Conservation (phyloP, 2,888 invertebrate species). For the Nemotelus nigrinus region DNA sequence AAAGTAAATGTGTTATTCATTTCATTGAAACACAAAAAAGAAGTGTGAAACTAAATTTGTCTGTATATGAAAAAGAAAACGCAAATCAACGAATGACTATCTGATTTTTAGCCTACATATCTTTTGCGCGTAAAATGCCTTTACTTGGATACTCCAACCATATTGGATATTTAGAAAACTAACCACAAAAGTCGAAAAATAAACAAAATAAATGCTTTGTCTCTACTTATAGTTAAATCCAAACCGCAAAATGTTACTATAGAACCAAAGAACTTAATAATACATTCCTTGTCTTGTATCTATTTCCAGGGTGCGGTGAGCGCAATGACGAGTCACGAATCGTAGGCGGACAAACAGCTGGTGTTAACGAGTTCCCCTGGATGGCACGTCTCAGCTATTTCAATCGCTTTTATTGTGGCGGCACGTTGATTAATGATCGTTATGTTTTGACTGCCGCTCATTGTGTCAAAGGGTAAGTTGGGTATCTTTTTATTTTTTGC, state of each 20-base stretch:
- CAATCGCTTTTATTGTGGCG: conserved; percentile 90
- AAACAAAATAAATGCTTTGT: no score
- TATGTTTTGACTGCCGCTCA: conserved; percentile 90
- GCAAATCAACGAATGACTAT: no score
- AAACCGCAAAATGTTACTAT: background rate
- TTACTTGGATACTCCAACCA: no score
- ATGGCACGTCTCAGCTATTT: conserved; percentile 87
- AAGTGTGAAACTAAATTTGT: no score
- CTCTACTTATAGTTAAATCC: no score
- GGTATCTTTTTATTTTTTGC: background rate
- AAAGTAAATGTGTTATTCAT: no score
- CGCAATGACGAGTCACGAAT: conserved; percentile 84
- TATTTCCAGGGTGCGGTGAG: conserved; percentile 78
- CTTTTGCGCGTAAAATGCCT: no score
- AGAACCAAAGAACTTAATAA: background rate
- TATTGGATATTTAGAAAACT: no score
- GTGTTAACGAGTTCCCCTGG: conserved; percentile 87
- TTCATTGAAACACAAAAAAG: no score
- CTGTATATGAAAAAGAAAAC: no score
- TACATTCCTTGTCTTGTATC: conserved; percentile 31
- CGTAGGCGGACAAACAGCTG: conserved; percentile 81
- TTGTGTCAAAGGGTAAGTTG: conserved; percentile 84
- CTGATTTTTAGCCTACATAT: no score
- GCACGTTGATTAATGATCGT: conserved; percentile 86
- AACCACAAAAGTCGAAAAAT: no score